Percentiles rank a stretch among this genome's conserved stretches.
Evolutionary conservation across 92 coral and sea anemone genomes (phyloP).

Genomic region (Porites rus): DNA sequence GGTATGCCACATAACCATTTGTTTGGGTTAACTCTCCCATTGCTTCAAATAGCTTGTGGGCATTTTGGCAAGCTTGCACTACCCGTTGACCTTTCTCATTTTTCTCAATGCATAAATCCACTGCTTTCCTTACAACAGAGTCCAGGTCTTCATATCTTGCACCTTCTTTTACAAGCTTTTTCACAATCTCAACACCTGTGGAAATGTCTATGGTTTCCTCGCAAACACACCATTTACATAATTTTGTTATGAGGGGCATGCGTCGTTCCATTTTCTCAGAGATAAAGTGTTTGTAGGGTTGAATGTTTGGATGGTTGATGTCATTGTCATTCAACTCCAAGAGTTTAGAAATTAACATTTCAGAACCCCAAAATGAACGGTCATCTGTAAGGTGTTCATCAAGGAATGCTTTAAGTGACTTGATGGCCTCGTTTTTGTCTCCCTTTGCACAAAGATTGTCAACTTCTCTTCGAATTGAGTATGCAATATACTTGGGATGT

Average conservation of each 20-base stretch:
- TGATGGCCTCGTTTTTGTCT: slow-evolving; percentile 63
- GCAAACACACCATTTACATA: slow-evolving; percentile 50
- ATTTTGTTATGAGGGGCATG: slow-evolving; percentile 43
- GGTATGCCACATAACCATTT: slow-evolving; percentile 59
- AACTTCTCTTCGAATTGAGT: slow-evolving; percentile 56
- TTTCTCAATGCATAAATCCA: slow-evolving; percentile 17
- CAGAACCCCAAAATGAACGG: slow-evolving; percentile 29
- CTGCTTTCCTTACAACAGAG: slow-evolving; percentile 50
- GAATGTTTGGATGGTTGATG: slow-evolving; percentile 45
- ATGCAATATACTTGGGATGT: slow-evolving; percentile 72
- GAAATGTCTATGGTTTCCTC: slow-evolving; percentile 42
- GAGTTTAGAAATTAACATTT: slow-evolving; percentile 52
- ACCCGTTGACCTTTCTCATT: neutral
- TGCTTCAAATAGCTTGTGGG: slow-evolving; percentile 80
- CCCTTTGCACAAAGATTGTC: slow-evolving; percentile 76
- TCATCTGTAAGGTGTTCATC: slow-evolving; percentile 57
- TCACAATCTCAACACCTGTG: slow-evolving; percentile 48
- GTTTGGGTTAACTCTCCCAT: slow-evolving; percentile 69
- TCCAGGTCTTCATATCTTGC: slow-evolving; percentile 61
- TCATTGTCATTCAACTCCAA: slow-evolving; percentile 59
- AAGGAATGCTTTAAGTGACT: slow-evolving; percentile 50
- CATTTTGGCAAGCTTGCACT: slow-evolving; percentile 58
- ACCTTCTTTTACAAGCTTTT: slow-evolving; percentile 59
- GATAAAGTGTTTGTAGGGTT: slow-evolving; percentile 28
- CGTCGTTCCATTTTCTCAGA: slow-evolving; percentile 41